A percentile compares a stretch with the other conserved stretches of the same genome.
Evolutionary conservation across 2,888 invertebrate species (phyloP).

Genomic region (Leucoptera coffeella): DNA sequence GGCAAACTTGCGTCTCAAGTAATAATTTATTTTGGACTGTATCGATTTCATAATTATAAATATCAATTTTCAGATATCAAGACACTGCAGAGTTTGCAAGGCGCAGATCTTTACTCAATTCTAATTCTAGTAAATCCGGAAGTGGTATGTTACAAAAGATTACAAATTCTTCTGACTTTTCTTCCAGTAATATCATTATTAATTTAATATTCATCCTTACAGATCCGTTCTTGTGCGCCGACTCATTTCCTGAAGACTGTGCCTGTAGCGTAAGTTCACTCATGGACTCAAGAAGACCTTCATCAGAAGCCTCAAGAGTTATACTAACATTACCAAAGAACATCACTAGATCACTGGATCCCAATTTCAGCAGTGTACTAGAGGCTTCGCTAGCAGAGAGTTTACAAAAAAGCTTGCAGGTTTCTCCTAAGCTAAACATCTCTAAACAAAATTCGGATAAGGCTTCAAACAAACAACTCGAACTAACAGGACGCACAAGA

Average conservation of each 20-base stretch:
- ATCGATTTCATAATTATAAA: no score
- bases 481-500: constrained; percentile 41
- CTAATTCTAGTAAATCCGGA: constrained; percentile 50
- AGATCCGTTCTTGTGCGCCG: constrained; percentile 54
- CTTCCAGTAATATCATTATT: no score
- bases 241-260: constrained; percentile 55
- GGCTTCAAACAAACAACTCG: constrained; percentile 33
- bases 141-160: constrained; percentile 54
- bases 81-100: constrained; percentile 67
- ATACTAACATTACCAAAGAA: constrained; percentile 47
- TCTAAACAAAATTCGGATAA: constrained; percentile 39
- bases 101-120: constrained; percentile 53
- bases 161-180: no score
- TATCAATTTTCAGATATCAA: constrained; percentile 52
- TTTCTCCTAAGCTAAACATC: constrained; percentile 39
- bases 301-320: constrained; percentile 51
- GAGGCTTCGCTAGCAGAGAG: constrained; percentile 61
- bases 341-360: constrained; percentile 49
- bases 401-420: constrained; percentile 45
- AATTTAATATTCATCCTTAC: no score
- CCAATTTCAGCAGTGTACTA: constrained; percentile 51
- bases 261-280: constrained; percentile 62
- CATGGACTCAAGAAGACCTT: constrained; percentile 56
- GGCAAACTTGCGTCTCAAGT: no score
- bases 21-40: no score